Evolutionary conservation across 1,140 invertebrate genomes (phyloP).

Genomic region (Drosophila asahinai): DNA sequence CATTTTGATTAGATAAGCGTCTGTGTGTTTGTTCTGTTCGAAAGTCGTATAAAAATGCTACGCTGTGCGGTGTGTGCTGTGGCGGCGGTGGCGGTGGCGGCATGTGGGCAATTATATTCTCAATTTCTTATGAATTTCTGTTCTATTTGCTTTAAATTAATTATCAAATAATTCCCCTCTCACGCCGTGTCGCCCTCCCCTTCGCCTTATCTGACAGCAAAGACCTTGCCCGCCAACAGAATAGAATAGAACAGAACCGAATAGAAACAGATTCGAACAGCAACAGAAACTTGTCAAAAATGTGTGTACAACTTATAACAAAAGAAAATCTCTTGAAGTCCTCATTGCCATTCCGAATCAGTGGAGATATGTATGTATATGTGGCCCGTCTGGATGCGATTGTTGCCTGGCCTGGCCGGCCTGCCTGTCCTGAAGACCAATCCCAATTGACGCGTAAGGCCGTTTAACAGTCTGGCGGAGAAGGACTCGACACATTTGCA

Average conservation of each 20-base stretch:
- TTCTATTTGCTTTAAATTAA: slow-evolving; percentile 66
- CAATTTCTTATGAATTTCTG: slow-evolving; percentile 40
- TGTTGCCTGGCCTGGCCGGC: slow-evolving; percentile 2
- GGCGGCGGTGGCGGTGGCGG: background rate
- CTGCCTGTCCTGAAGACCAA: slow-evolving; percentile 17
- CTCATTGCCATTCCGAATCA: slow-evolving; percentile 62
- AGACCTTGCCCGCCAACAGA: slow-evolving; percentile 53
- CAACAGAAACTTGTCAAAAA: slow-evolving; percentile 43
- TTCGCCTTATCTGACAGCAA: slow-evolving; percentile 20
- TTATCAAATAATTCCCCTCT: slow-evolving; percentile 55
- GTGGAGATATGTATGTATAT: slow-evolving; percentile 11
- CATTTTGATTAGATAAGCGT: slow-evolving; percentile 69
- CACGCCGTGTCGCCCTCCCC: slow-evolving; percentile 6
- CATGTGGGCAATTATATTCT: slow-evolving; percentile 34
- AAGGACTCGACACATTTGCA: slow-evolving; percentile 57
- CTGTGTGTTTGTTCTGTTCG: slow-evolving; percentile 23
- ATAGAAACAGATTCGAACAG: background rate
- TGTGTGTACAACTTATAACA: slow-evolving; percentile 37
- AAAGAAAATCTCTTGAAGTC: slow-evolving; percentile 62
- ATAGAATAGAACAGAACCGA: slow-evolving; percentile 16
- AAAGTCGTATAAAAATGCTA: slow-evolving; percentile 17
- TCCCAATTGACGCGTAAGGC: slow-evolving; percentile 69
- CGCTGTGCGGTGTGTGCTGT: background rate
- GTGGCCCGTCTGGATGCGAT: slow-evolving; percentile 14
- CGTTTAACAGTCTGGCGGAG: slow-evolving; percentile 72